phyloP scores from a whole-genome alignment of 2,113 vertebrate species.

The Vanacampus margaritifer region DNA sequence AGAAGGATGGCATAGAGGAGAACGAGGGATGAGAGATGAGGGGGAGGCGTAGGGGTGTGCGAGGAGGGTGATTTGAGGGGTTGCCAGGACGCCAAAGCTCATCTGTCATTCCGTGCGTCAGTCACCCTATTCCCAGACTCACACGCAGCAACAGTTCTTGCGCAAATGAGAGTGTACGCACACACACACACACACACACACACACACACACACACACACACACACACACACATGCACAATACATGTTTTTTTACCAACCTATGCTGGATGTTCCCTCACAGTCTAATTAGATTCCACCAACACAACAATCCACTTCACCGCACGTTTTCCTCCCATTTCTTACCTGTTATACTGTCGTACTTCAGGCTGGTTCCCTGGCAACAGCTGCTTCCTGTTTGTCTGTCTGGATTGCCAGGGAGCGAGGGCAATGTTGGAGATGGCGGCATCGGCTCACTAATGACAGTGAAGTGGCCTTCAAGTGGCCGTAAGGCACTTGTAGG shows the following conservation, averaged over 20 bases:
- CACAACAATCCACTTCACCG: constrained; percentile 42
- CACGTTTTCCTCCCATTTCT: constrained; percentile 42
- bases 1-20: constrained; percentile 35
- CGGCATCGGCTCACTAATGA: constrained; percentile 17
- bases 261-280: constrained; percentile 46
- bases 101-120: constrained; percentile 74
- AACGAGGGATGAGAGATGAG: constrained; percentile 43
- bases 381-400: constrained; percentile 78
- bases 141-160: constrained; percentile 64
- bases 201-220: constrained; percentile 7
- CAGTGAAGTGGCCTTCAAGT: constrained; percentile 19
- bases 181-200: constrained; percentile 13
- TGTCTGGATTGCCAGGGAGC: constrained; percentile 58
- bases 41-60: constrained; percentile 46
- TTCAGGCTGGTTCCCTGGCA: constrained; percentile 71
- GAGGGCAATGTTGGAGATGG: constrained; percentile 17
- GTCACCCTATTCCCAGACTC: constrained; percentile 70
- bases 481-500: not conserved
- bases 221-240: constrained; percentile 10
- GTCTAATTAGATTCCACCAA: constrained; percentile 65
- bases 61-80: constrained; percentile 32
- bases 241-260: constrained; percentile 33
- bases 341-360: constrained; percentile 56
- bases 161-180: constrained; percentile 48
- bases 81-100: constrained; percentile 68